phyloP scores from a whole-genome alignment of 2,797 vertebrate species.

The Botia kubotai region DNA sequence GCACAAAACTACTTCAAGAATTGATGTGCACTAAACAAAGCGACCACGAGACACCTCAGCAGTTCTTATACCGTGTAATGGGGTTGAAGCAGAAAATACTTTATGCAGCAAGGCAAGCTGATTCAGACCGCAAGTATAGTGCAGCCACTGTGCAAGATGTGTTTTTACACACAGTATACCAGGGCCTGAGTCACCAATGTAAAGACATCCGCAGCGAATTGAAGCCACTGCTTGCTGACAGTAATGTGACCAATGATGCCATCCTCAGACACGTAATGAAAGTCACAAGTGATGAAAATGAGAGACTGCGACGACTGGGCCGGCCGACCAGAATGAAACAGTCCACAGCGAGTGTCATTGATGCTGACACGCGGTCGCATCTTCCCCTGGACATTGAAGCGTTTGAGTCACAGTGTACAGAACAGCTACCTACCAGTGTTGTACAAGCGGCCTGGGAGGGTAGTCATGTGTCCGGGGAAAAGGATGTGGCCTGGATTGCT shows the following conservation, averaged over 20 bases:
- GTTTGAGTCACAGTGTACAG: not conserved
- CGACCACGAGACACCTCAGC: no score
- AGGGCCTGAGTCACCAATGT: not conserved
- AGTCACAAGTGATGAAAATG: slow-evolving; percentile 13
- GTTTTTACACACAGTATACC: no score
- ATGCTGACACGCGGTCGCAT: no score
- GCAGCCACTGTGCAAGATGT: no score
- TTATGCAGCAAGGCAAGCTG: no score
- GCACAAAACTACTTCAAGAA: no score
- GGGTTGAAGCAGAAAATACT: no score
- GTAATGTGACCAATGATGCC: slow-evolving; percentile 3
- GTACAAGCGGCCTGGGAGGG: not conserved
- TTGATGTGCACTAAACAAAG: no score
- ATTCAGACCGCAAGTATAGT: no score
- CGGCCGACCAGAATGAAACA: not conserved
- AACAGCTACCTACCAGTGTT: not conserved
- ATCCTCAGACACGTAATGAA: slow-evolving; percentile 28
- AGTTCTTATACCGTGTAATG: no score
- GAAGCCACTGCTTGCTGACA: slow-evolving; percentile 6
- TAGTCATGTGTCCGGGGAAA: not conserved
- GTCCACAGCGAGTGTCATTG: slow-evolving; percentile 14
- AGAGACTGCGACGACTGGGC: not conserved
- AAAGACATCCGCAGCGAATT: not conserved
- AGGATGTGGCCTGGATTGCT: not conserved
- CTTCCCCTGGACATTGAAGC: no score